Evolutionary conservation across 2,797 vertebrate genomes (phyloP), one percentile per base, ranked within the genome.

Genomic region (Squalus acanthias): DNA sequence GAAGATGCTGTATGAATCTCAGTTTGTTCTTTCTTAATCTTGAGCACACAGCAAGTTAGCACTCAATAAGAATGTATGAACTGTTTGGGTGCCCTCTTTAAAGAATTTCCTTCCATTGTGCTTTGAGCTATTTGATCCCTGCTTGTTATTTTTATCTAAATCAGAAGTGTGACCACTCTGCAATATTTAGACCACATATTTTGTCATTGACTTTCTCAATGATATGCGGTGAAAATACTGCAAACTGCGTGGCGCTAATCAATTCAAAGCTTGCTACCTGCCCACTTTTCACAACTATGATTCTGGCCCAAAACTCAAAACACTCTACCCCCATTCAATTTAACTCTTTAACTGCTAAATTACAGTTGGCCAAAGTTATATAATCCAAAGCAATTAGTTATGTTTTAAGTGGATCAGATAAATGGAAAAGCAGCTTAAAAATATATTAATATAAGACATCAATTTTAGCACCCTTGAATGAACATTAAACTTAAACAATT

Each of bases 401-500:
- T 22, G 29, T 65, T 92, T 63, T 91, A 63, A 63, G 4, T 92
- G 26, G 60, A 22, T n/a, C 57, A 92, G 63, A 92, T 65, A n/a
- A 65, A 4, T 53, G 1, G 26, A 65, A n/a, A 65, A 85, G 6
- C 20, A 46, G 39, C 9, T 85, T n/a, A 65, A 76, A 92, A 60
- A n/a, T 63, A n/a, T 63, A 92, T 33, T 33, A 92, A 92, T 92
- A 12, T 92, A n/a, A 65, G 63, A 33, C 3, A 63, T n/a, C 89
- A 92, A n/a, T 15, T 26, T 63, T 33, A 57, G 33, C 60, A 91
- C 2, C 57, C 57, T 63, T 60, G 88, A 65, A 92, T 65, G 57
- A 92, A 65, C 57, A 92, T 92, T 92, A 92, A n/a, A 92, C 89
- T 63, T 29, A 92, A 92, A n/a, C 89, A 92, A 92, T 20, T 92